Evolutionary conservation across 2,113 vertebrate genomes (phyloP), one percentile per base, ranked within the genome.

Genomic region (Salvelinus sp.): DNA sequence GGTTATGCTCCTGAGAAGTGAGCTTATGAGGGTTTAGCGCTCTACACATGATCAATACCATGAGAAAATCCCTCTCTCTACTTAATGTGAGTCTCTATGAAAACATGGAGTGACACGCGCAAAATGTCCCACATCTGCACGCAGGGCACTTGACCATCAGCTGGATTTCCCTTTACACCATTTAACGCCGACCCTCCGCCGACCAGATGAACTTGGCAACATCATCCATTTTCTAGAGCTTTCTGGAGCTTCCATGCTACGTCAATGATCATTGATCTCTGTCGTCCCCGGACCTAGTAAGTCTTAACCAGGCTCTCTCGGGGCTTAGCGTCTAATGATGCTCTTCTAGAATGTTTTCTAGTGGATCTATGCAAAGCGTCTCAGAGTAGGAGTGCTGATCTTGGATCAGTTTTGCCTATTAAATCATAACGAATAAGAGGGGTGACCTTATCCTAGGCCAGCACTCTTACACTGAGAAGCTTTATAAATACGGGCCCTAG

Each of bases 151-250:
- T 50, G 57, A 60, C 6, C 20, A n/a, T 71, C 73, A 78, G 75
- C 70, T 77, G 64, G 79, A 73, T 77, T 76, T 75, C 79, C 66
- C 68, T 2, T n/a, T 12, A n/a, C 18, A 60, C 48, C 58, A 60
- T 60, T 60, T n/a, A 60, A 4, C 14, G 1, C 48, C 16, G 48
- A 50, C 48, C 12, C 48, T 50, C 58, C 14, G 18, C 58, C 6
- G 6, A 60, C 12, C 58, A n/a, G 20, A n/a, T 10, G 18, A 60
- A 60, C 58, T 22, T 1, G n/a, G 14, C 20, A 60, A 58, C 74
- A 50, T 10, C 64, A 76, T 63, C 74, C 74, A 76, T 87, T 88
- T 81, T 78, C 77, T 63, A 69, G 48, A 76, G 76, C 22, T 66
- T 16, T 66, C 64, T 66, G 3, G 2, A 6, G 12, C 28, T 18